Evolutionary conservation across 2,888 invertebrate genomes (phyloP).

Genomic region (Xylocampa areola): DNA sequence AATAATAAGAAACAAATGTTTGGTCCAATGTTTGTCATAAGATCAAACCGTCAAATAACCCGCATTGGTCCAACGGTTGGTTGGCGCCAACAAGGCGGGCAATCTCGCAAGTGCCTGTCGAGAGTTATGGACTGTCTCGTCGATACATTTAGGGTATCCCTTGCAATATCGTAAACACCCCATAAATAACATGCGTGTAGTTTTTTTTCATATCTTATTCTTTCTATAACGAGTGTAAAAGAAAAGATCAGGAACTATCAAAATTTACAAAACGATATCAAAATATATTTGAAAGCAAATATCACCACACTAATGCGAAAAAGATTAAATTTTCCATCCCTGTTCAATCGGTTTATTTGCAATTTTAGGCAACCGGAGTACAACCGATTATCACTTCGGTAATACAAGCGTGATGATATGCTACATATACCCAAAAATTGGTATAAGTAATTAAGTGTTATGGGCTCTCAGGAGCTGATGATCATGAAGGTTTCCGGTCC

Average conservation of each 20-base stretch:
- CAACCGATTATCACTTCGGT: too few relatives aligned
- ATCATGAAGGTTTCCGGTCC: too few relatives aligned
- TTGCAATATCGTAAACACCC: constrained; percentile 50
- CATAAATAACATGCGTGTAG: constrained; percentile 39
- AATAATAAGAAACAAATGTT: too few relatives aligned
- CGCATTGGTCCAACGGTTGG: constrained; percentile 31
- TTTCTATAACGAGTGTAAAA: not conserved
- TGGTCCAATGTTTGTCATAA: constrained; percentile 42
- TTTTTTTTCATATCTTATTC: constrained; percentile 12
- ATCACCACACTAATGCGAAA: too few relatives aligned
- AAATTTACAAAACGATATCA: not conserved
- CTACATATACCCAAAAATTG: too few relatives aligned
- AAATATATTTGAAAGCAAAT: too few relatives aligned
- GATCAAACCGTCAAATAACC: constrained; percentile 33
- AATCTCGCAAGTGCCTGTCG: constrained; percentile 59
- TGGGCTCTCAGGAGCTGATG: too few relatives aligned
- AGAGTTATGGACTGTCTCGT: constrained; percentile 58
- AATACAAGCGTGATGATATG: too few relatives aligned
- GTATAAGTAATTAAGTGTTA: too few relatives aligned
- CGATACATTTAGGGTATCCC: constrained; percentile 50
- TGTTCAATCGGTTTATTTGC: too few relatives aligned
- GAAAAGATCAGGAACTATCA: not conserved
- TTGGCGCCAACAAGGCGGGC: constrained; percentile 59
- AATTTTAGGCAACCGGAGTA: too few relatives aligned
- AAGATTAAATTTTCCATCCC: too few relatives aligned